Conservation (phyloP, 2,113 vertebrate genomes). For the Gymnorhina tibicen region DNA sequence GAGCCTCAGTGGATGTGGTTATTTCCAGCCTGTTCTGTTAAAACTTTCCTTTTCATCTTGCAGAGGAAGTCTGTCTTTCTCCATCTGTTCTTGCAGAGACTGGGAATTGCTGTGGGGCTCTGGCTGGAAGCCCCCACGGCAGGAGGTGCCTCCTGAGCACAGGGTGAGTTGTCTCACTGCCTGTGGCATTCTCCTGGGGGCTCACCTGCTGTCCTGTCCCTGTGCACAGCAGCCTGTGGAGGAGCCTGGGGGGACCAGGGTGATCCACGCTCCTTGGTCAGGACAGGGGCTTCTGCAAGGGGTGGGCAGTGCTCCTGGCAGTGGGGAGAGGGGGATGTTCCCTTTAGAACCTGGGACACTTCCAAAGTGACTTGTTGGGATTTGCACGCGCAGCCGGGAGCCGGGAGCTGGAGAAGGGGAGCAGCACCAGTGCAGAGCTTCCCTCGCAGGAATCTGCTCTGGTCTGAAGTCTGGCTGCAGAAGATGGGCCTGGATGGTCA, state of each 20-base stretch:
- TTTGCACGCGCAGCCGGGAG: neutral
- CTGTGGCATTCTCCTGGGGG: neutral
- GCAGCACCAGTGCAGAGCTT: neutral
- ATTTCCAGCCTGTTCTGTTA: neutral
- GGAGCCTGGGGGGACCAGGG: neutral
- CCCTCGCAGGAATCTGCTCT: fast-evolving
- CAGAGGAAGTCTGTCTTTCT: neutral
- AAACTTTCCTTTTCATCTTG: neutral
- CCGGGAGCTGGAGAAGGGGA: neutral
- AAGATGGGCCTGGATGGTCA: fast-evolving
- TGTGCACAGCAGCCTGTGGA: neutral
- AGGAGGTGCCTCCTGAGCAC: neutral
- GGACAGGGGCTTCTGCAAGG: neutral
- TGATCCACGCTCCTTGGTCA: too few species aligned
- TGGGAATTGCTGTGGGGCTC: neutral
- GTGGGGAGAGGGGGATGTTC: neutral
- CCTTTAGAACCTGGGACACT: neutral
- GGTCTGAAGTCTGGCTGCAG: neutral
- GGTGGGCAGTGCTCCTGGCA: neutral
- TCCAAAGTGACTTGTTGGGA: neutral
- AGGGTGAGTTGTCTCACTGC: neutral
- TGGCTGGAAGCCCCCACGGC: fast-evolving
- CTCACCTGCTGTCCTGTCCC: neutral
- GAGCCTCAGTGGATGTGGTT: neutral
- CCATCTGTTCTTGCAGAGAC: neutral